Base-by-base conservation (phyloP, 1,140 invertebrate species). In the Drosophila orena region DNA sequence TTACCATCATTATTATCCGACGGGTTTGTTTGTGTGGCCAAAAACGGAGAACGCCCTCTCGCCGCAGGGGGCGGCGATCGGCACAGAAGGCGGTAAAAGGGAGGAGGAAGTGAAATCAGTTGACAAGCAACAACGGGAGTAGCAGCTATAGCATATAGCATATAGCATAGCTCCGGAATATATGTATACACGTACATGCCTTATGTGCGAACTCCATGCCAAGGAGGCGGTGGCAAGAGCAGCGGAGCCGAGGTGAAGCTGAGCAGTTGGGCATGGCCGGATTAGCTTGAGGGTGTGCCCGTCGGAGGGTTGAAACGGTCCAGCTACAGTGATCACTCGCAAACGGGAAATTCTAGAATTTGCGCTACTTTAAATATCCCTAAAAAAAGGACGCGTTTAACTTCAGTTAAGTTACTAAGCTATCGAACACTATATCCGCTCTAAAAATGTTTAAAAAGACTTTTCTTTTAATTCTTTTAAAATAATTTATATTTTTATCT, bases 101-200 rank as follows among this genome's bases (percentile, higher is more conserved):
- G 76, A 60, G 62, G 73, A 84, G 83, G 68, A 88, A 88, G 89
- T 88, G 89, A 89, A 88, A 88, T 88, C 83, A 88, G 84, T 88
- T 88, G 83, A 83, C 83, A 88, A 86, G 80, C 60, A 78, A 77
- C 76, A 83, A 55, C 77, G 75, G 61, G 24, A 79, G 61, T 4
- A 24, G 24, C 24, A 24, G 24, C 24, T 5, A 71, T 47, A 55
- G 47, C 49, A 49, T 47, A 56, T 44, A 40, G 55, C 55, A 15
- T 22, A 20, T 22, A 61, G 35, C 24, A 24, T 24, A 24, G 35
- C 3, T 14, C 1, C 30, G 35, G 42, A 44, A 44, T 17, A 20
- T 12, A 20, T 10, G 10, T n/a, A n/a, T n/a, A n/a, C n/a, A n/a
- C n/a, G n/a, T n/a, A n/a, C n/a, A n/a, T n/a, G n/a, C n/a, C 15